Base-by-base conservation (phyloP, 2,113 vertebrate species). In the Syrrhaptes paradoxus region DNA sequence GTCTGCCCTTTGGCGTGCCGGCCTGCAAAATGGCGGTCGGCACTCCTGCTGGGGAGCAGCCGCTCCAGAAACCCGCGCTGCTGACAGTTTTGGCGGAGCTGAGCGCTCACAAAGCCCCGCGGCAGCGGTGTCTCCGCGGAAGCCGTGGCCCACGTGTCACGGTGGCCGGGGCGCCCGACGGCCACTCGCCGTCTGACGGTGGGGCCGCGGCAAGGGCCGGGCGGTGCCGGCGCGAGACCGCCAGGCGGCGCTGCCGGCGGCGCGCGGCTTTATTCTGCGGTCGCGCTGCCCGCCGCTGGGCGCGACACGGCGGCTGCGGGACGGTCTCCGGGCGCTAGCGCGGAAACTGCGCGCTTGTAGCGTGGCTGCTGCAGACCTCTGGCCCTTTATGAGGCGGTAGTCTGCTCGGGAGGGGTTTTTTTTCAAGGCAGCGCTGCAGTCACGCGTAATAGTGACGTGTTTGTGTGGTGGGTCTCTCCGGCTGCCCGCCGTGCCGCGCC, bases 361-460 rank as follows among this genome's bases (percentile, higher is more conserved):
- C 36, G 36, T 36, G 36, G 36, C 36, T 36, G 9, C 36, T 74
- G 78, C 76, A 71, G 93, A 85, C 49, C 93, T 94, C 88, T 85
- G 91, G 87, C 95, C 91, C 96, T 94, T 96, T 92, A 79, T 96
- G 95, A 94, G 85, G 80, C 62, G 75, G 92, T 94, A 46, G 91
- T 88, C 89, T 87, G 95, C 89, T 92, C 58, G 63, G 81, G 73
- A 81, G 84, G 57, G 92, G 20, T 46, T 58, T 45, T 65, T 48
- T 54, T 84, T 24, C 36, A 10, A 62, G 38, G 72, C 41, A 22
- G 81, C 78, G 95, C 89, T 85, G 93, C 92, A 89, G 96, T 92
- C 86, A n/a, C 89, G 97, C 54, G 3, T 80, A 92, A 77, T 96
- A 90, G 63, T 91, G 97, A 93, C 95, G 87, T 93, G 96, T 96